Base-by-base conservation (phyloP, 2,797 vertebrate genomes). In the Mareca strepera region DNA sequence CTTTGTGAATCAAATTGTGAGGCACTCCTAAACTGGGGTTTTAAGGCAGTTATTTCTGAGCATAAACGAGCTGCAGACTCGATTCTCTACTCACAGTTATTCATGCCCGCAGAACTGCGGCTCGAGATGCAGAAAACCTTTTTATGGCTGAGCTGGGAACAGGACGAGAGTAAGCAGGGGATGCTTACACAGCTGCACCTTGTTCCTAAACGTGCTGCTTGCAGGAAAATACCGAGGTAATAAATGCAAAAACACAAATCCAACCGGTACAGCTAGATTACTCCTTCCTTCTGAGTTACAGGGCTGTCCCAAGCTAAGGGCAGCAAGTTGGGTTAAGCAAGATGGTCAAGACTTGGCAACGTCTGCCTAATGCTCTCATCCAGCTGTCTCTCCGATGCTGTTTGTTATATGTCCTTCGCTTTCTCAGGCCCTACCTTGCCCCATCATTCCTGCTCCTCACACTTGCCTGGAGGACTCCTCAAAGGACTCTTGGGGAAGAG, bases 1-100 rank as follows among this genome's bases (percentile, higher is more conserved):
- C 70, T 94, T 88, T 67, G 80, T 82, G 82, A 93, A 91, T 70
- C 82, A 88, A 85, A 92, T 90, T 46, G 80, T 9, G 64, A 76
- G 82, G 92, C 80, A 33, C 87, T 76, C 43, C 33, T 74, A 76
- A 84, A 94, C 90, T 41, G 80, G 31, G 52, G 52, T 73, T 94
- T 91, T 64, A 72, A 96, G 70, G 85, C 77, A 67, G 89, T 78
- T 79, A 93, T 92, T 95, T 93, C 67, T 86, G 85, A 86, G 73
- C 55, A 69, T 28, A 86, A 79, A 88, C 20, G 56, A 92, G 62
- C 63, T 90, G 55, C 52, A 78, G 79, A 63, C 55, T 83, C 69
- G 33, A 21, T 86, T 89, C 46, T 73, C 62, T 48, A 33, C 35
- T 67, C 55, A 20, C 6, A 2, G 56, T 89, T 89, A 82, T 82